Conservation (phyloP, 2,888 invertebrate species). For the Coleophora deauratella region DNA sequence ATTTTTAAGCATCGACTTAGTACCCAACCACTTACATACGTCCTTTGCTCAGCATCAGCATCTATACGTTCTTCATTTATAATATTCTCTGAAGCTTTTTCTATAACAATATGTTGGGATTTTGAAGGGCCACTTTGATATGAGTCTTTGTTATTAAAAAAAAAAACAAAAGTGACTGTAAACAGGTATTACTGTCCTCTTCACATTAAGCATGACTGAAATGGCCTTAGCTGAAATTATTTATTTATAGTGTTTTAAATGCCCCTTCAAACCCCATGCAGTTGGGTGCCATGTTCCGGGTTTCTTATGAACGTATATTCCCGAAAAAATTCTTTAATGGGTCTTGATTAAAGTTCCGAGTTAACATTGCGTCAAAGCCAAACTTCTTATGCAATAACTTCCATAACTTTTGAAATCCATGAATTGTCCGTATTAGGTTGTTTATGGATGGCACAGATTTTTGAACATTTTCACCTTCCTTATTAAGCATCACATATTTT, state of each 20-base stretch:
- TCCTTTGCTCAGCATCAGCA: too few species aligned
- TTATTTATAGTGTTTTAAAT: background rate
- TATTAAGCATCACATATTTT: constrained; percentile 8
- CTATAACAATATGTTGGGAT: too few species aligned
- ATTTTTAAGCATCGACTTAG: too few species aligned
- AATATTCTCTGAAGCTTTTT: too few species aligned
- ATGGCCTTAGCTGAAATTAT: background rate
- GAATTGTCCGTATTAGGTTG: constrained; percentile 12
- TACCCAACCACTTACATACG: too few species aligned
- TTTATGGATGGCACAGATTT: constrained; percentile 10
- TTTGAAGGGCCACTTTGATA: too few species aligned
- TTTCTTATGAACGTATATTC: constrained; percentile 11
- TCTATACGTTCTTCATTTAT: too few species aligned
- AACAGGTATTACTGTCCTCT: too few species aligned
- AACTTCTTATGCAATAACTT: constrained; percentile 1
- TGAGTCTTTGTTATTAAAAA: too few species aligned
- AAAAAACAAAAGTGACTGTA: too few species aligned
- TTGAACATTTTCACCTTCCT: constrained; percentile 10
- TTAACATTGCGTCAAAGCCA: constrained; percentile 7
- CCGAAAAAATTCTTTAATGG: constrained; percentile 16
- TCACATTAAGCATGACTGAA: too few species aligned
- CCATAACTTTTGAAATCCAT: constrained; percentile 10
- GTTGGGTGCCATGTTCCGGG: constrained; percentile 8
- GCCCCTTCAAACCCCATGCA: background rate
- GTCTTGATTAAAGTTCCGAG: constrained; percentile 15